A percentile compares a stretch with the other conserved stretches of the same genome.
phyloP scores from a whole-genome alignment of 2,113 vertebrate species.

The Saccopteryx bilineata region DNA sequence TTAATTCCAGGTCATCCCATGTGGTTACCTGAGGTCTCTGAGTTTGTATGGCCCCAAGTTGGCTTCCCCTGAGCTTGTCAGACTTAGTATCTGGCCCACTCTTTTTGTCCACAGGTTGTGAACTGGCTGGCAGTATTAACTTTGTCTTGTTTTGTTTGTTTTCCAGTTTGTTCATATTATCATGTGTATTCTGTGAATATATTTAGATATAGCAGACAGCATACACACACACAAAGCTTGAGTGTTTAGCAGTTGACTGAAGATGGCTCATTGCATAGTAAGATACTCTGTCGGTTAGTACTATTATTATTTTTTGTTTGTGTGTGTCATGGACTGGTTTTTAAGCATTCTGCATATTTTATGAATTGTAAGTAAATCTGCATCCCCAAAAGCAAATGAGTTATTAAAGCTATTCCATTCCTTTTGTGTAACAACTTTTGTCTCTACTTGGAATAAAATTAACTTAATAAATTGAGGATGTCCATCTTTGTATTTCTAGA shows the following conservation, averaged over 20 bases:
- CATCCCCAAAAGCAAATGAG: constrained; percentile 33
- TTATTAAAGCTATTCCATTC: constrained; percentile 39
- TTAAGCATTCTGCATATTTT: constrained; percentile 40
- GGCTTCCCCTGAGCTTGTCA: too few species aligned
- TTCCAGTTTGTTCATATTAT: constrained; percentile 71
- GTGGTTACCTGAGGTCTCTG: too few species aligned
- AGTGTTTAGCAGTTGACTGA: constrained; percentile 61
- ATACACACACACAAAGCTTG: constrained; percentile 42
- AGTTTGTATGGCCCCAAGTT: too few species aligned
- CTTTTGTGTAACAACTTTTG: constrained; percentile 46
- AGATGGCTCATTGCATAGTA: constrained; percentile 27
- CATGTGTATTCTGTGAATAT: constrained; percentile 65
- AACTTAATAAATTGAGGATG: constrained; percentile 49
- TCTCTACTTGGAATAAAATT: constrained; percentile 69
- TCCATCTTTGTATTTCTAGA: constrained; percentile 30
- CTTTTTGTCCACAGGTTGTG: not conserved
- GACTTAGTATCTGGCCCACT: too few species aligned
- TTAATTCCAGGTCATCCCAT: too few species aligned
- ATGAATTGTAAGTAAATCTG: not conserved
- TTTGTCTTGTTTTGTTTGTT: constrained; percentile 53
- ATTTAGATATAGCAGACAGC: constrained; percentile 60
- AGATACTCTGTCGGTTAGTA: constrained; percentile 57
- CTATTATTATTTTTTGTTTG: constrained; percentile 52
- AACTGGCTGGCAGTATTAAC: constrained; percentile 61
- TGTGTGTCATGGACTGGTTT: constrained; percentile 27